phyloP scores from a whole-genome alignment of 1,140 invertebrate species.

The Aphis craccivora region DNA sequence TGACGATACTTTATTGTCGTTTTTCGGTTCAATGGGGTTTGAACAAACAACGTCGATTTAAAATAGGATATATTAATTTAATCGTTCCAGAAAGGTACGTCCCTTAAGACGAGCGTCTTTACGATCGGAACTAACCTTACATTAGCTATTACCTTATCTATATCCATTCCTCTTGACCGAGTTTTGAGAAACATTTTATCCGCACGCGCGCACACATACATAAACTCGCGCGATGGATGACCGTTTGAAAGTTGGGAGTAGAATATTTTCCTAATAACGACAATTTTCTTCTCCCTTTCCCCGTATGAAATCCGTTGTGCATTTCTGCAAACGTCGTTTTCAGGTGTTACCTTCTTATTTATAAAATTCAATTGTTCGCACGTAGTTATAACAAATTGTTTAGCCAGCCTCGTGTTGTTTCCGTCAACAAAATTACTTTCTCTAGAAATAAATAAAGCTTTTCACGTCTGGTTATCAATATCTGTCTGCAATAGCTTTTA shows the following conservation, averaged over 20 bases:
- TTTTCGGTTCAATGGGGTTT: constrained; percentile 20
- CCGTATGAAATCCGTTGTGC: background rate
- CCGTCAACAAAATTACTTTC: too few relatives aligned
- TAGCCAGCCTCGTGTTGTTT: too few relatives aligned
- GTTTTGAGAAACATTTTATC: background rate
- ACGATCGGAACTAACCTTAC: background rate
- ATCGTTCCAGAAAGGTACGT: background rate
- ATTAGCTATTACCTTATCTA: background rate
- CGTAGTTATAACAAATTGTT: background rate
- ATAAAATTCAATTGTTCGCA: background rate
- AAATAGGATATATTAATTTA: constrained; percentile 1
- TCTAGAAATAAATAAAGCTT: background rate
- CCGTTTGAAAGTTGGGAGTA: background rate
- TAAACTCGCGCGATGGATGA: background rate
- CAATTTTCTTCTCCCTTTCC: background rate
- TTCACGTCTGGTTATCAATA: background rate
- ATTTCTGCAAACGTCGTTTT: background rate
- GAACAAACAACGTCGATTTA: background rate
- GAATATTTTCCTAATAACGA: background rate
- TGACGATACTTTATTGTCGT: constrained; percentile 1
- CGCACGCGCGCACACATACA: background rate
- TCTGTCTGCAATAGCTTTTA: background rate
- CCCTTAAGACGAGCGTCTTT: background rate
- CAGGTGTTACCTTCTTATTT: too few relatives aligned
- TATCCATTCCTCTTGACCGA: background rate